Evolutionary conservation across 1,140 invertebrate species (phyloP), one percentile per base, ranked within the genome.

Genomic region (Microplitis demolitor): DNA sequence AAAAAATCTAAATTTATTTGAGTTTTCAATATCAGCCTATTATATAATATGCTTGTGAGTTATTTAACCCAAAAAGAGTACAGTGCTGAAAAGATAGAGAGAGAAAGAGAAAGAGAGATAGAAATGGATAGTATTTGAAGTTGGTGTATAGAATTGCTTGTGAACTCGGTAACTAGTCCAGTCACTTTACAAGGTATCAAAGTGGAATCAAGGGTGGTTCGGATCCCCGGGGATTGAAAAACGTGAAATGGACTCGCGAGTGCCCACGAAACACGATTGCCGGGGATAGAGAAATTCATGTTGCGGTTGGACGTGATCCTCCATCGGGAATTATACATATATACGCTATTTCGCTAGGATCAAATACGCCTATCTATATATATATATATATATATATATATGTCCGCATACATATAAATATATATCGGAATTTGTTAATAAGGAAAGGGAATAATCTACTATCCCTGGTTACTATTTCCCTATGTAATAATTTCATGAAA

Each of bases 151-250:
- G 31, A 62, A 62, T 39, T 34, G 14, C 14, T 33, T 33, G 31
- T 33, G 13, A 31, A 34, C 8, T 35, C 24, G 8, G 24, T 31
- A 31, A 31, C 60, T 39, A 64, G 62, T 64, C 35, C 5, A 16
- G n/a, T 54, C 33, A 11, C 9, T 66, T 66, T 51, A 66, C 64
- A 31, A 66, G 64, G 39, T 66, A 66, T 66, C 64, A 66, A 66
- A 66, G 64, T 66, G 39, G 45, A 51, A 66, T 66, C 64, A 54
- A n/a, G 16, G 16, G 53, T 54, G 53, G 13, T 54, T n/a, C 3
- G 16, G 1, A 16, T 16, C 62, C 35, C 35, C 6, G 33, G 35
- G 62, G 35, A 64, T 64, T 35, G 62, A 24, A 64, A 39, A 31
- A 39, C 35, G 60, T 35, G 60, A 45, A 45, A 34, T 62, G 60